Evolutionary conservation across 2,888 invertebrate genomes (phyloP).

Genomic region (Leptura quadrifasciata): DNA sequence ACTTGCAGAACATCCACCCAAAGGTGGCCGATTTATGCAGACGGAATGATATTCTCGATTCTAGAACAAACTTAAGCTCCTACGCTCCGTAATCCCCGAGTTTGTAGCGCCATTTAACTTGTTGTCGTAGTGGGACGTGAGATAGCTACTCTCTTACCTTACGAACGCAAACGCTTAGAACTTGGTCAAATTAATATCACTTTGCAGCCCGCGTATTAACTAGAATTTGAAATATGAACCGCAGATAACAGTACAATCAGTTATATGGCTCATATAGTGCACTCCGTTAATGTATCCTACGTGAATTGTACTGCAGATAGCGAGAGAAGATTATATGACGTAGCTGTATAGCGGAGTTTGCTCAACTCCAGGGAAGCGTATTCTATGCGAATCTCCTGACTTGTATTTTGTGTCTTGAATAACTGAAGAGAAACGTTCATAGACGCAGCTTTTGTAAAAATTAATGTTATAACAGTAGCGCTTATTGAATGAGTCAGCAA

Average conservation of each 20-base stretch:
- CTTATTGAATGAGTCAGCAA: too few relatives aligned
- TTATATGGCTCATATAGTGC: conserved; percentile 4
- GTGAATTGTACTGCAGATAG: conserved; percentile 21
- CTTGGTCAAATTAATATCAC: conserved; percentile 28
- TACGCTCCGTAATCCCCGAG: not conserved
- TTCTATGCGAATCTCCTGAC: not conserved
- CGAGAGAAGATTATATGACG: not conserved
- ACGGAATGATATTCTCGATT: conserved; percentile 9
- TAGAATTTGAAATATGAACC: conserved; percentile 11
- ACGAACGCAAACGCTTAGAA: not conserved
- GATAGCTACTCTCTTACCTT: conserved; percentile 9
- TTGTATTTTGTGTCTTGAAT: too few relatives aligned
- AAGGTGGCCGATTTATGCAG: conserved; percentile 18
- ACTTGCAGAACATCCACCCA: conserved; percentile 12
- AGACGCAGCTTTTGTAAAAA: too few relatives aligned
- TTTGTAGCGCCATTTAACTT: conserved; percentile 16
- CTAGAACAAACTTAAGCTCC: not conserved
- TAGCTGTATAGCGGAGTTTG: not conserved
- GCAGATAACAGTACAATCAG: conserved; percentile 2
- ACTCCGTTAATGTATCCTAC: not conserved
- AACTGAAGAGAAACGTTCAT: too few relatives aligned
- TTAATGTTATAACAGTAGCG: too few relatives aligned
- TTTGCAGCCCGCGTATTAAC: conserved; percentile 21
- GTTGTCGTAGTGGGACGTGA: conserved; percentile 20
- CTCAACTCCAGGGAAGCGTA: not conserved